phyloP scores from a whole-genome alignment of 2,797 vertebrate genomes.

The Liparis tanakae region DNA sequence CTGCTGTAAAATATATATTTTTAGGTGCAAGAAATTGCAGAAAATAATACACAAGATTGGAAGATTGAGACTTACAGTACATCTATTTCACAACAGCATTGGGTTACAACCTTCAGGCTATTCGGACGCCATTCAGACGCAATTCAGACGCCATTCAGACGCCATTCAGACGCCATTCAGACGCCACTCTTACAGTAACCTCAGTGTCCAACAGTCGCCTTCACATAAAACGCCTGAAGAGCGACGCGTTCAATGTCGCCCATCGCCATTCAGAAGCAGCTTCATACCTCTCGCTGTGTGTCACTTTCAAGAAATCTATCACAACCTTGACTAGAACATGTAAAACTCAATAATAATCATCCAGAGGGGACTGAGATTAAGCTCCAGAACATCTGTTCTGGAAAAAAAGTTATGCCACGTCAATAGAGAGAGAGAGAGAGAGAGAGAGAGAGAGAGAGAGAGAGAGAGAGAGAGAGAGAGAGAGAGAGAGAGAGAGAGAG shows the following conservation, averaged over 20 bases:
- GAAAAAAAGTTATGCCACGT: not conserved
- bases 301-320: conserved; percentile 30
- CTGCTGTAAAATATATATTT: conserved; percentile 4
- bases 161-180: not conserved
- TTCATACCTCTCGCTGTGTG: conserved; percentile 45
- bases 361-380: not conserved
- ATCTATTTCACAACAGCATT: conserved; percentile 16
- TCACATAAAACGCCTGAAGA: conserved; percentile 19
- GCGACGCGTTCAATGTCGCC: conserved; percentile 10
- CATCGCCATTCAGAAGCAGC: conserved; percentile 18
- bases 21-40: not conserved
- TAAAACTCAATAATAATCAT: conserved; percentile 15
- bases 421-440: not conserved
- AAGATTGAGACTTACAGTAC: not conserved
- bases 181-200: conserved; percentile 5
- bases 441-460: too few relatives aligned
- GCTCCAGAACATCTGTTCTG: not conserved
- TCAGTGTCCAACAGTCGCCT: conserved; percentile 15
- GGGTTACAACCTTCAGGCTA: conserved; percentile 38
- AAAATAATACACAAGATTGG: not conserved
- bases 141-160: not conserved
- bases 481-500: not conserved
- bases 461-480: not conserved
- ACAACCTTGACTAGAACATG: not conserved
- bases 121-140: conserved; percentile 18